Conservation (phyloP, 2,113 vertebrate species). For the Spea multiplicata region DNA sequence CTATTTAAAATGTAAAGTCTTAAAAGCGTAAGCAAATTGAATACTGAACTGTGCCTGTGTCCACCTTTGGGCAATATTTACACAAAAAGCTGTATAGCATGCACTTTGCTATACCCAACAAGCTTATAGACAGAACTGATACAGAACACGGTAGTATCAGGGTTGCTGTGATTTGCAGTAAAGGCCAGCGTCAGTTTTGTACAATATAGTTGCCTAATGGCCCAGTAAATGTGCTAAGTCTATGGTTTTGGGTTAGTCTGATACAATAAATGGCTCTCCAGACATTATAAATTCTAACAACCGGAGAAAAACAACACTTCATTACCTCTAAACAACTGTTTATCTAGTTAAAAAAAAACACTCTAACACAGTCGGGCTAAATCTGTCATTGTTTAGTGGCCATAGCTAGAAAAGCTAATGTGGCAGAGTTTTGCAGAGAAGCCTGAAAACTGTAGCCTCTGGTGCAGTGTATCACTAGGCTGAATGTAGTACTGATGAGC, state of each 20-base stretch:
- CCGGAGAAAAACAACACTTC: constrained; percentile 38
- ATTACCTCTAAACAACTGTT: constrained; percentile 46
- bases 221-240: constrained; percentile 43
- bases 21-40: too few relatives aligned
- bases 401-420: constrained; percentile 18
- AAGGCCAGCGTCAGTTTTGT: constrained; percentile 25
- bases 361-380: constrained; percentile 30
- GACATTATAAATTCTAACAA: constrained; percentile 44
- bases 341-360: constrained; percentile 27
- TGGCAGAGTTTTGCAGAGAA: constrained; percentile 14
- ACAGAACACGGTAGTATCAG: background rate
- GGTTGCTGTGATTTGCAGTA: constrained; percentile 22
- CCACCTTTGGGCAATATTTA: too few relatives aligned
- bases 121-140: background rate
- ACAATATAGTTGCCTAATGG: constrained; percentile 40
- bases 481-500: background rate
- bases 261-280: constrained; percentile 40
- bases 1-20: too few relatives aligned
- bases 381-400: constrained; percentile 25
- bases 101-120: background rate
- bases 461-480: background rate
- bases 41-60: too few relatives aligned
- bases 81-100: background rate
- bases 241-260: constrained; percentile 42
- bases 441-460: background rate